Base-by-base conservation (phyloP, 2,113 vertebrate genomes). In the Muntiacus muntjak region DNA sequence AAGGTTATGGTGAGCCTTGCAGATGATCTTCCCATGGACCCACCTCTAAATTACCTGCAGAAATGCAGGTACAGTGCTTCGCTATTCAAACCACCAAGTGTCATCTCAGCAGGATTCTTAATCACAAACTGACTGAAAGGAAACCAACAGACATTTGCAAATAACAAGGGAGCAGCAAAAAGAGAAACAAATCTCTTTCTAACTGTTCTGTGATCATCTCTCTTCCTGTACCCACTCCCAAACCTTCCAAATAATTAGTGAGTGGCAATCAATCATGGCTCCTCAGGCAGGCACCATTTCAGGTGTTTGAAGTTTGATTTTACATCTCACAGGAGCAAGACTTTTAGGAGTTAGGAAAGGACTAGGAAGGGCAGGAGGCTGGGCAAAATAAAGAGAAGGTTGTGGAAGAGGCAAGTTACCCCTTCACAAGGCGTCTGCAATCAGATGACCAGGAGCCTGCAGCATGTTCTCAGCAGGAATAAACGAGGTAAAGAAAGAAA, bases 171-270 rank as follows among this genome's bases (percentile, higher is more conserved):
- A 96, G 7, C 17, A 84, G 81, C 86, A 36, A 19, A 67, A 50
- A 13, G 83, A 86, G 95, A 97, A 98, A 98, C 91, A n/a, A 97
- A 96, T 97, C 33, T 30, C 33, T 92, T 97, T 97, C 95, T 92
- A 94, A 90, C 3, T 76, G n/a, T 86, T 96, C 15, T 47, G 78
- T 92, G 89, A 95, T 96, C 87, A 62, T 58, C 54, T 96, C 82
- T 86, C 13, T 57, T 60, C 82, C 97, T 15, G 4, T 7, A 1
- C 47, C 57, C 47, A 74, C 30, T 79, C 43, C 92, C 7, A 92
- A 94, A 82, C n/a, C 54, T 93, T 67, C 71, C 25, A 86, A 88
- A 45, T 40, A 30, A 52, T 97, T 84, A 87, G 13, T 26, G 7
- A 13, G 3, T 7, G 55, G 8, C 13, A 54, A 93, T 97, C 86